Base-by-base conservation (phyloP, 2,888 invertebrate genomes). In the Octodonta nipae region DNA sequence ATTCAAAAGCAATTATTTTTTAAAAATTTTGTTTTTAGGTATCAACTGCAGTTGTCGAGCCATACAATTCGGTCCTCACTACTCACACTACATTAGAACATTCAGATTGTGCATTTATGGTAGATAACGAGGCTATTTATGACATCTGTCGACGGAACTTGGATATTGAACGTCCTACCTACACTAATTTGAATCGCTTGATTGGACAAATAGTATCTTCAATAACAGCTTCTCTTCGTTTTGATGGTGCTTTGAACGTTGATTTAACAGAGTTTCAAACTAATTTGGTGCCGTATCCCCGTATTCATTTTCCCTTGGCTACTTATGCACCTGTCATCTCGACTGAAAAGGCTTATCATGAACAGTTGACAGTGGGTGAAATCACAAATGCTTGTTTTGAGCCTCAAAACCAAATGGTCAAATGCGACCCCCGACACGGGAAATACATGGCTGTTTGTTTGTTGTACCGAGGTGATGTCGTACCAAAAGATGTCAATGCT, bases 301-400 rank as follows among this genome's bases (percentile, higher is more conserved):
- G 88, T 50, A 82, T 88, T 34, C 88, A 88, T 54, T 88, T 82
- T 55, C 85, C 87, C 1, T 58, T 88, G 30, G 68, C 81, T 41
- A 81, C 76, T 24, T 87, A 74, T 61, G 73, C 80, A 0, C 81
- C 80, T 0, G 64, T 80, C 16, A 63, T 78, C 7, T 67, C 76
- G 4, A 68, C 72, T 2, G 63, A 68, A 27, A 70, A 68, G 58
- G 74, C 75, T 1, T 66, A 67, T 40, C 75, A 75, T 47, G 77
- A 78, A 46, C 64, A 69, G 12, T 59, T 72, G 44, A 65, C 73
- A 2, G 77, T 75, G 1, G 65, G 71, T 6, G 77, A 80, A 57
- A 65, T 88, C 37, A 84, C 87, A 44, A 73, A 71, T 55, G 70
- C 78, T 3, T 86, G 86, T 54, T 89, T 88, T 51, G 82, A 85